phyloP scores from a whole-genome alignment of 2,888 invertebrate species.

The Parnassius glacialis region DNA sequence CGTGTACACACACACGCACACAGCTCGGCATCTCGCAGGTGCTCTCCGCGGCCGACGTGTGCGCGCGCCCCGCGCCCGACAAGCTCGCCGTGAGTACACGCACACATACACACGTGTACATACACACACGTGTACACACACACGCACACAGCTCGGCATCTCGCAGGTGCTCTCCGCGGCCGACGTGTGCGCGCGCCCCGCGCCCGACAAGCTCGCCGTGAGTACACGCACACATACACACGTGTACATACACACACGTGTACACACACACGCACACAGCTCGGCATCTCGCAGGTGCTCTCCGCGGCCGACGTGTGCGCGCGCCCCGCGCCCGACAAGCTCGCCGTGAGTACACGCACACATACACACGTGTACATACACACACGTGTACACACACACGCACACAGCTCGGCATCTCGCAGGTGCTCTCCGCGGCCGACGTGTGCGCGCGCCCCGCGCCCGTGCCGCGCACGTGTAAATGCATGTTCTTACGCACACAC shows the following conservation, averaged over 20 bases:
- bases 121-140: background rate
- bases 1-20: no score
- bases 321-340: conserved; percentile 87
- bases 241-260: background rate
- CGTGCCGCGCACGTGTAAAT: conserved; percentile 59
- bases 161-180: conserved; percentile 94
- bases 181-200: conserved; percentile 93
- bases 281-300: conserved; percentile 95
- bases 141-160: conserved; percentile 90
- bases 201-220: conserved; percentile 81
- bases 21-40: no score
- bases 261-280: conserved; percentile 78
- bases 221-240: background rate
- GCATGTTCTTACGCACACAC: no score
- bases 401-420: conserved; percentile 92
- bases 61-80: no score
- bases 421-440: conserved; percentile 95
- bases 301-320: conserved; percentile 96
- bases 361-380: background rate
- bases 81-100: no score
- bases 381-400: conserved; percentile 44
- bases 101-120: background rate
- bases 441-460: conserved; percentile 94
- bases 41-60: no score
- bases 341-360: background rate